Conservation (phyloP, 2,113 vertebrate genomes). For the Galeopterus variegatus region DNA sequence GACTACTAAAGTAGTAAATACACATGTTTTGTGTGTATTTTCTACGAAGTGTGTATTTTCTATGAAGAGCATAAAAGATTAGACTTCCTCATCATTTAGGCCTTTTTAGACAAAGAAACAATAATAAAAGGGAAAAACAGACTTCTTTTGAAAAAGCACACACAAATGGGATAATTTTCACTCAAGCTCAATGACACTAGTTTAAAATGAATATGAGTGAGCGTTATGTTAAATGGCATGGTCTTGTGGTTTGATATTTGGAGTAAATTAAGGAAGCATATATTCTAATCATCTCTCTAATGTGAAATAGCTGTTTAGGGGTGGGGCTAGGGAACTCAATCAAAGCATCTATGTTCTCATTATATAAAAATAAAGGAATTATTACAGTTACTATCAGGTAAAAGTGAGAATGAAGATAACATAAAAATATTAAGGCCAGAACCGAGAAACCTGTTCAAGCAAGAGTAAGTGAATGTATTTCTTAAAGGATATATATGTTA, state of each 20-base stretch:
- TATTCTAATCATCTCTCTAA: background rate
- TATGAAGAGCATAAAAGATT: background rate
- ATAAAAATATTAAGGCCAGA: slow-evolving; percentile 18
- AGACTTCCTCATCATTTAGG: background rate
- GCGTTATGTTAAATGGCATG: background rate
- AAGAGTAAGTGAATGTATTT: background rate
- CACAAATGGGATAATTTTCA: background rate
- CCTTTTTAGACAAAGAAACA: background rate
- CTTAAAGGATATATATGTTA: background rate
- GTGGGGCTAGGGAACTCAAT: background rate
- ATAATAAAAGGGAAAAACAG: background rate
- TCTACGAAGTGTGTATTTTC: background rate
- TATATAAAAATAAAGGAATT: slow-evolving; percentile 29
- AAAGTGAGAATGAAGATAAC: background rate
- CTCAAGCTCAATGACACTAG: background rate
- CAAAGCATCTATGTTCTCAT: background rate
- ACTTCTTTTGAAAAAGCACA: slow-evolving; percentile 19
- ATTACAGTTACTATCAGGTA: background rate
- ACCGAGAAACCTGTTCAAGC: background rate
- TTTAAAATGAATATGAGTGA: background rate
- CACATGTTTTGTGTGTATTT: background rate
- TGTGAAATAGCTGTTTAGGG: background rate
- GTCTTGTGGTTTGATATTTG: background rate
- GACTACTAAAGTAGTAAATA: background rate
- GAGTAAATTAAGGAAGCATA: background rate